phyloP scores from a whole-genome alignment of 2,113 vertebrate species.

The Felis catus region DNA sequence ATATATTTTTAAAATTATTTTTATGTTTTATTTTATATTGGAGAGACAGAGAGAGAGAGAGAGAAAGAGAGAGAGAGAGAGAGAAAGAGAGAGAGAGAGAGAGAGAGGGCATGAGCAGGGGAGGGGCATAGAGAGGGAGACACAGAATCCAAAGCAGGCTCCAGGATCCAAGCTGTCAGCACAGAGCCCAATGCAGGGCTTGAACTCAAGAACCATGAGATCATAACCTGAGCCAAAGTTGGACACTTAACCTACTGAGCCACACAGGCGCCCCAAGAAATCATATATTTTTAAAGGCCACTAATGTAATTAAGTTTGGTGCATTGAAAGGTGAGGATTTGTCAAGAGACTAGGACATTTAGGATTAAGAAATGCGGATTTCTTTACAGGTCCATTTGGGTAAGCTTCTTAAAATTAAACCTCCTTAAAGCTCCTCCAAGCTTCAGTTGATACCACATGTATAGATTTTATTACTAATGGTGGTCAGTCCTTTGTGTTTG shows the following conservation, averaged over 20 bases:
- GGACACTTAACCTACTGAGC: too few relatives aligned
- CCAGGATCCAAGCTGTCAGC: too few relatives aligned
- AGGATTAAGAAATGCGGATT: slow-evolving; percentile 7
- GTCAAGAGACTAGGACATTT: slow-evolving; percentile 11
- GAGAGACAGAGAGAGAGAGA: too few relatives aligned
- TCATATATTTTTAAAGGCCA: background rate
- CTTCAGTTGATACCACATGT: background rate
- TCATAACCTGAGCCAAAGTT: too few relatives aligned
- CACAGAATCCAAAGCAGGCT: too few relatives aligned
- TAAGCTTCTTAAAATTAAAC: slow-evolving; percentile 55
- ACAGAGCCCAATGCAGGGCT: too few relatives aligned
- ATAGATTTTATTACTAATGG: background rate
- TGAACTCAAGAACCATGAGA: too few relatives aligned
- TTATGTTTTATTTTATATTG: too few relatives aligned
- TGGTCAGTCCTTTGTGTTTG: background rate
- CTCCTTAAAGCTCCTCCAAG: background rate
- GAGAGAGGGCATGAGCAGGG: too few relatives aligned
- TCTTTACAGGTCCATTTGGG: background rate
- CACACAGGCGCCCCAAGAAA: background rate
- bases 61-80: too few relatives aligned
- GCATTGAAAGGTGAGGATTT: background rate
- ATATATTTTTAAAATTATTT: background rate
- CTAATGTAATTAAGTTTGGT: background rate
- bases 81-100: too few relatives aligned
- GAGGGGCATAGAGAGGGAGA: too few relatives aligned